Base-by-base conservation (phyloP, 1,140 invertebrate genomes). In the Homalodisca vitripennis region DNA sequence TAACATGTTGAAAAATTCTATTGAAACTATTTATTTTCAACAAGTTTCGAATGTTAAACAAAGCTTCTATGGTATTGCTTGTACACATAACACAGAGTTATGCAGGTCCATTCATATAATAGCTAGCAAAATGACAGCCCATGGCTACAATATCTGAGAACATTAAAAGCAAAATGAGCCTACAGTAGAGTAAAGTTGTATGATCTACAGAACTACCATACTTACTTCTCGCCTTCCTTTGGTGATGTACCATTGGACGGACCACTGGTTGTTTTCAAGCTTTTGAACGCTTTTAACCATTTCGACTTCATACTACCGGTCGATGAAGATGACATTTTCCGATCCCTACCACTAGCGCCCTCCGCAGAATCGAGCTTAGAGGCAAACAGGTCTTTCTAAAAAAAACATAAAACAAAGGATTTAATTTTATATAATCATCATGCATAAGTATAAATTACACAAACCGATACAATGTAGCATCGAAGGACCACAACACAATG, bases 261-360 rank as follows among this genome's bases (percentile, higher is more conserved):
- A 81, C 86, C 80, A 79, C 90, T 83, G 81, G 88, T 70, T 82
- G 91, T 86, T 74, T 97, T 98, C 70, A 98, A 84, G 78, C 92
- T 97, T 81, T 94, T 93, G 83, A 98, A 95, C 72, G 96, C 96
- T 82, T 98, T 98, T 75, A 98, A 83, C 96, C 96, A 98, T 86
- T 98, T 97, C 78, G 92, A 94, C 83, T 97, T 97, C 87, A 97
- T 97, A 76, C 91, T 92, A 76, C 89, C 92, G 66, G 90, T 90
- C 67, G 90, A 95, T 51, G 90, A 87, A 48, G 91, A 89, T 1
- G 92, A 94, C 80, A 94, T 86, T 84, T 95, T 95, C 51, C 93
- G 86, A 80, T 93, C 92, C 75, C 85, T 79, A 78, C 79, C 80
- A 73, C 77, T 78, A 83, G 62, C 70, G 83, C 77, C 73, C 83